A percentile compares a stretch with the other conserved stretches of the same genome.
These are phyloP conservation scores for Lutjanus campechanus DNA, from an alignment of 2,797 vertebrate species.

Conservation along the genomic window DNA sequence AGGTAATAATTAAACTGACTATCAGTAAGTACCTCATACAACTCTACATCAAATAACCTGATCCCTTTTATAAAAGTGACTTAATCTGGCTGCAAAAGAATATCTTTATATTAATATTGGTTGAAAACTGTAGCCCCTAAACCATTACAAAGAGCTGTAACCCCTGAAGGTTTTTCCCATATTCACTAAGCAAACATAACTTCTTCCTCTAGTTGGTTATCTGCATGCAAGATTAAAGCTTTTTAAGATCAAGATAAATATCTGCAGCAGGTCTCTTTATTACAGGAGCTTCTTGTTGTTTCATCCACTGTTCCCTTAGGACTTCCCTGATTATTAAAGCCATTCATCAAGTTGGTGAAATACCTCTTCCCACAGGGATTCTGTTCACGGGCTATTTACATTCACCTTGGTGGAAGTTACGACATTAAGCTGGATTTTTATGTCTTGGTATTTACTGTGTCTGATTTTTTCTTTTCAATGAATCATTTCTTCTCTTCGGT, in stretches of 20 bases:
- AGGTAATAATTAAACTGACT: too few species aligned
- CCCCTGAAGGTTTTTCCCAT: slow-evolving; percentile 5
- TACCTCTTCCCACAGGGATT: slow-evolving; percentile 40
- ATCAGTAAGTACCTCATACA: too few species aligned
- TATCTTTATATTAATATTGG: background rate
- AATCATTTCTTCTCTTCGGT: slow-evolving; percentile 41
- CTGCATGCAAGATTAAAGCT: slow-evolving; percentile 39
- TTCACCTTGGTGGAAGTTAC: slow-evolving; percentile 56
- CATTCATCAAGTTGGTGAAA: slow-evolving; percentile 78
- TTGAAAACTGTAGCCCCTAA: background rate
- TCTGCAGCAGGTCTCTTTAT: slow-evolving; percentile 52
- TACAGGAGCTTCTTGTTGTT: slow-evolving; percentile 52
- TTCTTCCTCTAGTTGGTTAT: slow-evolving; percentile 12
- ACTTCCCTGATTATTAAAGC: slow-evolving; percentile 70
- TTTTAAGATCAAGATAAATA: slow-evolving; percentile 65
- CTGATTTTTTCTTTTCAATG: slow-evolving; percentile 29
- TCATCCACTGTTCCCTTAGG: slow-evolving; percentile 25
- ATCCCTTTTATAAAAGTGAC: background rate
- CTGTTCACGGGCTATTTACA: slow-evolving; percentile 59
- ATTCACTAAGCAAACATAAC: slow-evolving; percentile 11
- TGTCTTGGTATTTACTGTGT: slow-evolving; percentile 45
- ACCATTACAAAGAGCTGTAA: too few species aligned
- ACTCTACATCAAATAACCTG: too few species aligned
- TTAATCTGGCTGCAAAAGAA: slow-evolving; percentile 3
- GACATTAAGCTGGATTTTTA: slow-evolving; percentile 37